A percentile compares a stretch with the other conserved stretches of the same genome.
phyloP scores from a whole-genome alignment of 1,140 invertebrate species.

The Sweltsa coloradensis region DNA sequence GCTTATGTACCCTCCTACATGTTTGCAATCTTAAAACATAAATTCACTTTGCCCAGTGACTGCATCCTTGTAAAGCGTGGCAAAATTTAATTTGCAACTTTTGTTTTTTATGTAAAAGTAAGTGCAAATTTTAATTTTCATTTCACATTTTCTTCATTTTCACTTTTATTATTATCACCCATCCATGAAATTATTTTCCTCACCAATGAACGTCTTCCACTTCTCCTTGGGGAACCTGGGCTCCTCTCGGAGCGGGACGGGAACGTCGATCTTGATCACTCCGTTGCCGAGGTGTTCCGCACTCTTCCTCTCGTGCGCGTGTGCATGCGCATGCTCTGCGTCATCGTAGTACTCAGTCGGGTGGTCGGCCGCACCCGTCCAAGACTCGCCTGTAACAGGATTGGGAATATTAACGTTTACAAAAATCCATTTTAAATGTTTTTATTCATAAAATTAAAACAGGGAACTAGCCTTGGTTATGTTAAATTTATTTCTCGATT shows the following conservation, averaged over 20 bases:
- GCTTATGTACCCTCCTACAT: no score
- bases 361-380: constrained; percentile 28
- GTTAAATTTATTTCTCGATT: no score
- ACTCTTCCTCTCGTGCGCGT: constrained; percentile 15
- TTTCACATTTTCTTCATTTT: no score
- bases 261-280: constrained; percentile 40
- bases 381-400: background rate
- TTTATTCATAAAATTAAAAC: background rate
- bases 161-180: no score
- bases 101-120: no score
- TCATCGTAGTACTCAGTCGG: constrained; percentile 32
- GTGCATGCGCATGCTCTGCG: constrained; percentile 29
- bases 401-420: constrained; percentile 3
- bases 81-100: no score
- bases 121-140: no score
- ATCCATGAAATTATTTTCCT: no score
- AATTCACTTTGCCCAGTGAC: no score
- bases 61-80: no score
- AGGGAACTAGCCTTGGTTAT: background rate
- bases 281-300: constrained; percentile 30
- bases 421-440: constrained; percentile 9
- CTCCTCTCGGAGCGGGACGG: constrained; percentile 41
- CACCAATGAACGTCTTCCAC: constrained; percentile 54
- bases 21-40: no score
- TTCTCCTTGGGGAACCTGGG: constrained; percentile 55